Base-by-base conservation (phyloP, 1,140 invertebrate genomes). In the Rhyzopertha dominica region DNA sequence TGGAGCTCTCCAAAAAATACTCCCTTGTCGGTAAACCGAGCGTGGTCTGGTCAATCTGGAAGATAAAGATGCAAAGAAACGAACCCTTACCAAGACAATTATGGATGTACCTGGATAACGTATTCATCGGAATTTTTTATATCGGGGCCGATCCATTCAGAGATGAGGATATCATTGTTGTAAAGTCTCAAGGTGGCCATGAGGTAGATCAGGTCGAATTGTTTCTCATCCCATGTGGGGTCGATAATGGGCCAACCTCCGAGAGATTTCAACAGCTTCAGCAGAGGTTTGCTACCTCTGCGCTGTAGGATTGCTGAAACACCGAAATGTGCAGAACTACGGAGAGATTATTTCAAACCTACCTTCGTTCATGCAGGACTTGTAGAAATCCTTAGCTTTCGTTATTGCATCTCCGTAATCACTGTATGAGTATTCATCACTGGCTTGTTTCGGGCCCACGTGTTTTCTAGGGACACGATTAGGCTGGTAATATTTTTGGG, bases 51-150 rank as follows among this genome's bases (percentile, higher is more conserved):
- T 95, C 90, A 51, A 94, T 78, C 80, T 84, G 58, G 16, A 38
- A 60, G 37, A 18, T 20, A 41, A 16, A 40, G 19, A 16, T n/a
- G n/a, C n/a, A n/a, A n/a, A n/a, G n/a, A n/a, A n/a, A n/a, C n/a
- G n/a, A n/a, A n/a, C n/a, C n/a, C n/a, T 18, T 32, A 10, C 8
- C 12, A 36, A 20, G 20, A 20, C n/a, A 12, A 5, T 19, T 37
- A 19, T 37, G 17, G 9, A 8, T 19, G 49, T 63, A 82, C 80
- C 69, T 92, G 88, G 52, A 93, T 86, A 2, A 92, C 80, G 64
- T 90, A 87, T 58, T 82, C 76, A 53, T 88, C 79, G 1, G 89
- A 90, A 68, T 93, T 89, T 61, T 89, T 90, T 17, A 91, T 87
- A 62, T 95, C 89, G 1, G 89, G 84, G 9, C 85, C 86, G 29